Evolutionary conservation across 2,113 vertebrate genomes (phyloP).

Genomic region (Myiozetetes cayanensis): DNA sequence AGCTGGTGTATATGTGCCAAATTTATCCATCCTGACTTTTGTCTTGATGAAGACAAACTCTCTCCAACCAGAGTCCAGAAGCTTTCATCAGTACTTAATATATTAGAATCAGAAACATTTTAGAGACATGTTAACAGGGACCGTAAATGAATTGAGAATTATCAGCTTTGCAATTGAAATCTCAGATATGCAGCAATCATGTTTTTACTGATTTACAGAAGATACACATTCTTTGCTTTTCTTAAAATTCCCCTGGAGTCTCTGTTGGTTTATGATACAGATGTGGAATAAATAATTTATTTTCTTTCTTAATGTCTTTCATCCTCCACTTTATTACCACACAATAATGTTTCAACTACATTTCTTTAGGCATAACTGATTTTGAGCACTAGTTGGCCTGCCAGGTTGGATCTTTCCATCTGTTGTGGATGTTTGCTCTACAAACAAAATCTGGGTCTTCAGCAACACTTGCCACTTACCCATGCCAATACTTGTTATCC

Average conservation of each 20-base stretch:
- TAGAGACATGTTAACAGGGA: not conserved
- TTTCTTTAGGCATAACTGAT: conserved; percentile 1
- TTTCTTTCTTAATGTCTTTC: not conserved
- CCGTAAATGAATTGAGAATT: not conserved
- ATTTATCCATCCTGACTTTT: not conserved
- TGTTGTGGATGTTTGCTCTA: conserved; percentile 28
- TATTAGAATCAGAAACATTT: not conserved
- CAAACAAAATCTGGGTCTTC: conserved; percentile 59
- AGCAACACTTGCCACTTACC: conserved; percentile 52
- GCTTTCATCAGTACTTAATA: not conserved
- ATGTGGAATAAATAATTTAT: not conserved
- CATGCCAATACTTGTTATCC: conserved; percentile 54
- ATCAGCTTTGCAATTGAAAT: not conserved
- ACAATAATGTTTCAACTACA: not conserved
- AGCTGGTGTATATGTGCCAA: not conserved
- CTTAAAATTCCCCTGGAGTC: not conserved
- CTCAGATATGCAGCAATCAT: not conserved
- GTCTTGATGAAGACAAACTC: not conserved
- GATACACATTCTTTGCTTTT: not conserved
- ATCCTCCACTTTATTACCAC: not conserved
- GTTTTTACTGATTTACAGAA: not conserved
- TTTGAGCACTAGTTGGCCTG: not conserved
- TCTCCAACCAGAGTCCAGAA: not conserved
- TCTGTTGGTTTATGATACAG: not conserved
- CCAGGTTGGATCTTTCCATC: conserved; percentile 39